Percentiles rank a stretch among this genome's conserved stretches.
Evolutionary conservation across 1,140 invertebrate genomes (phyloP).

Genomic region (Pseudomyrmex concolor): DNA sequence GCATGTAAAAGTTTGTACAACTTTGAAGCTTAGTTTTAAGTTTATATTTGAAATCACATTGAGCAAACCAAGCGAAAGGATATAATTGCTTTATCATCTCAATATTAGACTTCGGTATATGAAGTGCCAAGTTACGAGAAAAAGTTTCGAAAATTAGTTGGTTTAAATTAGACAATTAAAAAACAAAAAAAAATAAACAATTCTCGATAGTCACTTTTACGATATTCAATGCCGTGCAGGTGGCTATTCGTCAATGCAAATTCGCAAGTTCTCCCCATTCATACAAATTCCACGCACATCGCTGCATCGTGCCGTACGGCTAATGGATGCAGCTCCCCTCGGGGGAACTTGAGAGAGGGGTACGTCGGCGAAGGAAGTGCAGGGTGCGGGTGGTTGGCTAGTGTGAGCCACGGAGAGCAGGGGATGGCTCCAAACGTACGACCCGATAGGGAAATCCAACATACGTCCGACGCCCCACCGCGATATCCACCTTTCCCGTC

Average conservation of each 20-base stretch:
- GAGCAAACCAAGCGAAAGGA: too few species aligned
- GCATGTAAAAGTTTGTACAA: not conserved
- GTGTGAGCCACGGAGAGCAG: slow-evolving; percentile 65
- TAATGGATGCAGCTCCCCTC: slow-evolving; percentile 79
- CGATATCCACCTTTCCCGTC: slow-evolving; percentile 47
- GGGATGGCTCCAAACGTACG: slow-evolving; percentile 81
- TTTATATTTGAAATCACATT: too few species aligned
- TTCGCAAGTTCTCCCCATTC: slow-evolving; percentile 80
- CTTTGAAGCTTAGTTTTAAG: too few species aligned
- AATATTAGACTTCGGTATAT: not conserved
- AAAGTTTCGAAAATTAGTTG: not conserved
- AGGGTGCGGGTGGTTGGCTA: slow-evolving; percentile 51
- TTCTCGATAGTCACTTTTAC: slow-evolving; percentile 65
- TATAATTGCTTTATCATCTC: not conserved
- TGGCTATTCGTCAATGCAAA: slow-evolving; percentile 82
- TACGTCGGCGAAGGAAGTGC: slow-evolving; percentile 57
- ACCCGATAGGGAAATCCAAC: slow-evolving; percentile 83
- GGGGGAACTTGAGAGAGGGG: slow-evolving; percentile 60
- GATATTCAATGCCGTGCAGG: slow-evolving; percentile 76
- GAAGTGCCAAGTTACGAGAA: not conserved
- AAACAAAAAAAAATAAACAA: slow-evolving; percentile 42
- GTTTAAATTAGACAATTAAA: slow-evolving; percentile 11
- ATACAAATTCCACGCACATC: slow-evolving; percentile 78
- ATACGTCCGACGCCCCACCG: slow-evolving; percentile 70
- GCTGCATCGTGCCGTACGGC: slow-evolving; percentile 64